A percentile compares a stretch with the other conserved stretches of the same genome.
phyloP scores from a whole-genome alignment of 2,797 vertebrate genomes.

The Spondyliosoma cantharus region DNA sequence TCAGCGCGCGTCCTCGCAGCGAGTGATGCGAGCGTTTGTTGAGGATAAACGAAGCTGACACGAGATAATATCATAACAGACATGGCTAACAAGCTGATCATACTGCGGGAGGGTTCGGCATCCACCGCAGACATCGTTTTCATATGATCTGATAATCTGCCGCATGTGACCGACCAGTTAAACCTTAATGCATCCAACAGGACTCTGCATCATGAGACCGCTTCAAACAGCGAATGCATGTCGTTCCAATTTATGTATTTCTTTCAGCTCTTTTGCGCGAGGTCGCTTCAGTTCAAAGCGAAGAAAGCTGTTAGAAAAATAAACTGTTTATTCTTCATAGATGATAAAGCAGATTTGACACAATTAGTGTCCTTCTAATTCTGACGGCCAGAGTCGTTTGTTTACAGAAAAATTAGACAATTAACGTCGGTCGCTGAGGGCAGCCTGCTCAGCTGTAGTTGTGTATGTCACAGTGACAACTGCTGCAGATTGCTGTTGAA shows the following conservation, averaged over 20 bases:
- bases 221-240: not conserved
- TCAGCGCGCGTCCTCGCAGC: slow-evolving; percentile 10
- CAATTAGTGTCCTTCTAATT: not conserved
- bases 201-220: not conserved
- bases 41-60: slow-evolving; percentile 56
- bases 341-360: not conserved
- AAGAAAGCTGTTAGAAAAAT: not conserved
- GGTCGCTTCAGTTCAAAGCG: not conserved
- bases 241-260: too few species aligned
- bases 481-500: not conserved
- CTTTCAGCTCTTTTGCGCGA: too few species aligned
- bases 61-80: slow-evolving; percentile 38
- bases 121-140: not conserved
- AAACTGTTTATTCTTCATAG: not conserved
- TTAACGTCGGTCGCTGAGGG: not conserved
- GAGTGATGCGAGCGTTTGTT: slow-evolving; percentile 29
- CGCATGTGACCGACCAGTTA: slow-evolving; percentile 31
- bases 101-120: slow-evolving; percentile 17
- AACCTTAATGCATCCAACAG: not conserved
- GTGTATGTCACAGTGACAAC: not conserved
- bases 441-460: too few species aligned
- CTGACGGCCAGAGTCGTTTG: not conserved
- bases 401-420: not conserved
- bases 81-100: slow-evolving; percentile 26
- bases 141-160: slow-evolving; percentile 50